Base-by-base conservation (phyloP, 2,797 vertebrate genomes). In the Lerista edwardsae region DNA sequence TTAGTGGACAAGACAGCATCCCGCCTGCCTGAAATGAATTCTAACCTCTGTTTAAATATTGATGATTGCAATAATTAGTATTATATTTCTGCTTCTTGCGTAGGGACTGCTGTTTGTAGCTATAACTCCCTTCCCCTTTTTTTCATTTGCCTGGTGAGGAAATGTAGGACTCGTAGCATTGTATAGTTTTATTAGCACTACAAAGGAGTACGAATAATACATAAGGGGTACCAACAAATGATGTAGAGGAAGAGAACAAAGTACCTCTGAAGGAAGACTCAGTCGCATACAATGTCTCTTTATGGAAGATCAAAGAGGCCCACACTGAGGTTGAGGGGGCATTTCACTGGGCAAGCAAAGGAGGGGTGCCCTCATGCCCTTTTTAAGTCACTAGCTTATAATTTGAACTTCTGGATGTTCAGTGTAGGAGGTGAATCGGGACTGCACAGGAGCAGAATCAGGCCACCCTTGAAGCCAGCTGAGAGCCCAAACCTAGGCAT, bases 161-260 rank as follows among this genome's bases (percentile, higher is more conserved):
- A 82, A 85, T 25, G 47, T 3, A 87, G 3, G 61, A 86, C 61
- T 74, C 87, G 84, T 79, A 0, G 69, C 36, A 65, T 55, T 76
- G 67, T 55, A 80, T 27, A 12, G 51, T 78, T 34, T 44, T 59
- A 89, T 77, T 73, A 80, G 47, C 55, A 62, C 34, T 84, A 73
- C 71, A 90, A 79, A 90, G 84, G 74, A 81, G n/a, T n/a, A n/a
- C n/a, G n/a, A n/a, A n/a, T n/a, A n/a, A 81, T 77, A 34, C n/a
- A 17, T 39, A 21, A 72, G 23, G 90, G 83, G 86, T 14, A 83
- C 2, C 9, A 2, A 17, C 6, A 0, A 8, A 15, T 31, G 23
- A 87, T 80, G 71, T 75, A 21, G 84, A 14, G 59, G 25, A 12
- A 80, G 1, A 0, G 34, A 17, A 75, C 71, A 86, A 47, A 87